phyloP scores from a whole-genome alignment of 1,140 invertebrate species.

The Babylonia areolata region DNA sequence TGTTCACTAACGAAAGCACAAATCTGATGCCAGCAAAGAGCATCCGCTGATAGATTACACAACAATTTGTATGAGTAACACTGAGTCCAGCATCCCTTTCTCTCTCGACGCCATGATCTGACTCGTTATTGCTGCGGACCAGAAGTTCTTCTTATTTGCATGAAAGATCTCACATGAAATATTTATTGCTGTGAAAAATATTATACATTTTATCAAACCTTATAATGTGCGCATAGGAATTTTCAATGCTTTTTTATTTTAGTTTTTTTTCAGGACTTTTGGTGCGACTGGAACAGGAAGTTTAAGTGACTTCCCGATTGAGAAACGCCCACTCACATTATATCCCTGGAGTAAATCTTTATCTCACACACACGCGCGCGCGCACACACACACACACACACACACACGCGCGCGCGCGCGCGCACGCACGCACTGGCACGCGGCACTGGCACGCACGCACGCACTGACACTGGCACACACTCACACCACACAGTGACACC shows the following conservation, averaged over 20 bases:
- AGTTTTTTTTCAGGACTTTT: neutral
- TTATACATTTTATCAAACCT: neutral
- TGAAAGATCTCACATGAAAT: neutral
- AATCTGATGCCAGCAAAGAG: too few species aligned
- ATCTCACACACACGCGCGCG: neutral
- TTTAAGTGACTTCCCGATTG: too few species aligned
- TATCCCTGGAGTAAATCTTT: too few species aligned
- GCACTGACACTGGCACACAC: neutral
- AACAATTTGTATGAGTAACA: constrained; percentile 24
- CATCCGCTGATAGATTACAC: too few species aligned
- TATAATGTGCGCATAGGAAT: too few species aligned
- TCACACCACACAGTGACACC: neutral
- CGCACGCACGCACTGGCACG: neutral
- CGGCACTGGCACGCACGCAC: neutral
- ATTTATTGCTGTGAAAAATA: neutral
- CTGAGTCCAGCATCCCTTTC: constrained; percentile 42
- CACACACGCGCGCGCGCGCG: neutral
- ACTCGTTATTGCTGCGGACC: constrained; percentile 28
- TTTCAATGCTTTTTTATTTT: neutral
- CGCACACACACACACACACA: neutral
- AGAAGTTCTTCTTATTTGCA: constrained; percentile 22
- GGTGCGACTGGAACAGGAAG: neutral
- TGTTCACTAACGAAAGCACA: too few species aligned
- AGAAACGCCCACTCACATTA: too few species aligned
- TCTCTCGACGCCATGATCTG: constrained; percentile 50